phyloP scores from a whole-genome alignment of 2,113 vertebrate species.

The Entomyzon cyanotis region DNA sequence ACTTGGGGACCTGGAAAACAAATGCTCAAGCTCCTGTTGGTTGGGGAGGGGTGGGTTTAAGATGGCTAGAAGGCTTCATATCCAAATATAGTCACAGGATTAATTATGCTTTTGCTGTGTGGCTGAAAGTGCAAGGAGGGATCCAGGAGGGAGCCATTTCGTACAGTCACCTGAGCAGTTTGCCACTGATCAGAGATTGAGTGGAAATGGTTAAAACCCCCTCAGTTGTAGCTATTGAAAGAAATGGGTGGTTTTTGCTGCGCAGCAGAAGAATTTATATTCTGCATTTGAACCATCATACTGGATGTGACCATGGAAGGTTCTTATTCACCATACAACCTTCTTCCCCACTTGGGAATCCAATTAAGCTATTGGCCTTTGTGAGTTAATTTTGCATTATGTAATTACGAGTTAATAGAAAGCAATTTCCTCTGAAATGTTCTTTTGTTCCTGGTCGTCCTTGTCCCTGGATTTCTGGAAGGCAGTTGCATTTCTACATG shows the following conservation, averaged over 20 bases:
- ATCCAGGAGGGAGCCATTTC: neutral
- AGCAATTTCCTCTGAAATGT: conserved; percentile 37
- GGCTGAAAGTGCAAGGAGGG: neutral
- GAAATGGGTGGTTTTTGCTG: neutral
- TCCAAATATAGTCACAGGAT: neutral
- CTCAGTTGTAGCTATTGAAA: neutral
- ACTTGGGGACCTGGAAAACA: neutral
- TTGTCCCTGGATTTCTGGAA: neutral
- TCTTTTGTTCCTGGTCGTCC: conserved; percentile 37
- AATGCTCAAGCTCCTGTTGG: neutral
- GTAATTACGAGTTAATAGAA: conserved; percentile 60
- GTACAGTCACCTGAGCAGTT: neutral
- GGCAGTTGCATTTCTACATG: neutral
- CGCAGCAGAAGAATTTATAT: neutral
- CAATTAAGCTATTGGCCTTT: conserved; percentile 40
- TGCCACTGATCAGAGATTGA: neutral
- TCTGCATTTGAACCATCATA: neutral
- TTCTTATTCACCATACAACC: neutral
- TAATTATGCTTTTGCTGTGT: neutral
- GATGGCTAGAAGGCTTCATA: neutral
- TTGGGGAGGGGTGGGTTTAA: neutral
- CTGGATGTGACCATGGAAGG: neutral
- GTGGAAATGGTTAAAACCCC: neutral
- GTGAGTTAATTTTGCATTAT: conserved; percentile 42
- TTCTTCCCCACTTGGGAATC: neutral